phyloP scores from a whole-genome alignment of 1,140 invertebrate species.

The Stegodyphus mimosarum region DNA sequence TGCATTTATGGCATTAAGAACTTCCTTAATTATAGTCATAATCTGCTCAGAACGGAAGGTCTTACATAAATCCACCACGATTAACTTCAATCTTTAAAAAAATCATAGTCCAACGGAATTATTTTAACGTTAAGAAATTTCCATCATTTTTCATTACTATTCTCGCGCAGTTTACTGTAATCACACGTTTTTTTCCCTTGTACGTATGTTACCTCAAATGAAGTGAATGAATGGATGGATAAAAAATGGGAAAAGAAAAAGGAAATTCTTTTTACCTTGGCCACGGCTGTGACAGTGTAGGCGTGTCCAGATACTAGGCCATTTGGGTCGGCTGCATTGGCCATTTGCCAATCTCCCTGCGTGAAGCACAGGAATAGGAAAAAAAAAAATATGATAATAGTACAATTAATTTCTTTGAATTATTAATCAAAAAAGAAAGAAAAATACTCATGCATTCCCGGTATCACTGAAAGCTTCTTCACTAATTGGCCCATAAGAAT shows the following conservation, averaged over 20 bases:
- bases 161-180: neutral
- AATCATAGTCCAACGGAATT: too few species aligned
- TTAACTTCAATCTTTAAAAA: too few species aligned
- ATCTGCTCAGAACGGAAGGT: too few species aligned
- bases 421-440: too few species aligned
- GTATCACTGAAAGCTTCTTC: too few species aligned
- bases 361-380: neutral
- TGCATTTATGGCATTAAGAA: too few species aligned
- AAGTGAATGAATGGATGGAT: slow-evolving; percentile 1
- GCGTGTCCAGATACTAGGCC: slow-evolving; percentile 72
- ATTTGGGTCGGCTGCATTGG: slow-evolving; percentile 69
- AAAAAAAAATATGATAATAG: neutral
- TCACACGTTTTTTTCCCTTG: neutral
- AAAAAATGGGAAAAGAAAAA: neutral
- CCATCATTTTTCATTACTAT: slow-evolving; percentile 21
- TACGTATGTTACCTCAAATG: slow-evolving; percentile 6
- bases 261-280: slow-evolving; percentile 79
- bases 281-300: slow-evolving; percentile 73
- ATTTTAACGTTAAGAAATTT: neutral
- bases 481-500: too few species aligned
- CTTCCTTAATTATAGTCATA: too few species aligned
- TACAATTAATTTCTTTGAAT: neutral
- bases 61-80: too few species aligned
- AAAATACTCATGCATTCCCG: too few species aligned
- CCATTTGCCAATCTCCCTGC: slow-evolving; percentile 70